phyloP scores from a whole-genome alignment of 2,797 vertebrate species.

The Microtus agrestis region DNA sequence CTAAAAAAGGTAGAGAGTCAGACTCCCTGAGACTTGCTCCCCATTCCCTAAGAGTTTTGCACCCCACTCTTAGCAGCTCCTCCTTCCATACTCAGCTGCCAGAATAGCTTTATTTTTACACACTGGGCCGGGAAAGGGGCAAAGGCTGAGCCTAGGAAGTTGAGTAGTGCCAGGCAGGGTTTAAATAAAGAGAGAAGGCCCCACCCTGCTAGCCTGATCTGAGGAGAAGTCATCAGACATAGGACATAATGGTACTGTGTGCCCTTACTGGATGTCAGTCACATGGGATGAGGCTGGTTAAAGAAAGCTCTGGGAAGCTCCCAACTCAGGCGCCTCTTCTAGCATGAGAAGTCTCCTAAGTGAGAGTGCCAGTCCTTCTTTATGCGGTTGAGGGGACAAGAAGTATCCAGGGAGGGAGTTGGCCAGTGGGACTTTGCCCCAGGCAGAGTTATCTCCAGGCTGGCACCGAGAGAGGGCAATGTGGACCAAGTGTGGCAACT shows the following conservation, averaged over 20 bases:
- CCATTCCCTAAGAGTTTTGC: background rate
- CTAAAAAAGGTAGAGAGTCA: background rate
- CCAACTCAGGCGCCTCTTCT: background rate
- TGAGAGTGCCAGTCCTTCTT: slow-evolving; percentile 7
- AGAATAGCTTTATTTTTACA: slow-evolving; percentile 68
- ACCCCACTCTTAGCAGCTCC: background rate
- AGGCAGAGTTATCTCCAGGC: background rate
- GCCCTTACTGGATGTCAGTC: slow-evolving; percentile 48
- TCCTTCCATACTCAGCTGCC: background rate
- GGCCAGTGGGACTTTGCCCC: background rate
- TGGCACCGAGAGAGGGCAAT: background rate
- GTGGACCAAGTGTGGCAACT: background rate
- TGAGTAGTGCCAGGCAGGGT: slow-evolving; percentile 29
- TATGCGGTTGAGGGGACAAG: background rate
- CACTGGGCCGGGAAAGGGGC: slow-evolving; percentile 47
- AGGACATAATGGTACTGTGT: slow-evolving; percentile 45
- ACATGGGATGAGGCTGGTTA: slow-evolving; percentile 77
- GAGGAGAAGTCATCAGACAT: background rate
- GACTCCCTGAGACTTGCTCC: background rate
- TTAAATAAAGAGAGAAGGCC: background rate
- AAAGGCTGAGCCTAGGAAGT: slow-evolving; percentile 47
- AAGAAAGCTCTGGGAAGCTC: slow-evolving; percentile 79
- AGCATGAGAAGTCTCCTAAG: background rate
- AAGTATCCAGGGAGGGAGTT: background rate
- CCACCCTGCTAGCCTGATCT: background rate